Evolutionary conservation across 1,140 invertebrate genomes (phyloP).

Genomic region (Eriocheir sinensis): DNA sequence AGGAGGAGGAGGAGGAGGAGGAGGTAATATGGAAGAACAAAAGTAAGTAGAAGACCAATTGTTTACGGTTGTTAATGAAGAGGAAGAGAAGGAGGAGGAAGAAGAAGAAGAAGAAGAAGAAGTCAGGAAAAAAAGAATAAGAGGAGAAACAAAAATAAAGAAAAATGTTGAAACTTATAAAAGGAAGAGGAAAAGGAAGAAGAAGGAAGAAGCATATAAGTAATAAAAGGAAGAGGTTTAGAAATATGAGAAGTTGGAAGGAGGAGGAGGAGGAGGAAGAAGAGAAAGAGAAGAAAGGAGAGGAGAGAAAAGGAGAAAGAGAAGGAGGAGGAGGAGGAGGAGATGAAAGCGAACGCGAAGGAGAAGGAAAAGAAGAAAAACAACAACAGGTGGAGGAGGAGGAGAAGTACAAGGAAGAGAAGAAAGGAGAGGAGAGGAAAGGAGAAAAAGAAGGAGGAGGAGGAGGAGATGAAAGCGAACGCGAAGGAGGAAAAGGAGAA

Average conservation of each 20-base stretch:
- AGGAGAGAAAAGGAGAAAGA: not conserved
- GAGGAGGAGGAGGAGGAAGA: not conserved
- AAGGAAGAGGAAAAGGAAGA: not conserved
- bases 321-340: not conserved
- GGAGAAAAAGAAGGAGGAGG: not conserved
- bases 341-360: too few species aligned
- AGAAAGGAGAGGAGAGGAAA: not conserved
- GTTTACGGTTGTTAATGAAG: not conserved
- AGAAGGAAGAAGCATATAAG: not conserved
- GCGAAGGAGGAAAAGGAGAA: not conserved
- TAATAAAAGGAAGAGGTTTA: too few species aligned
- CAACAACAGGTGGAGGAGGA: too few species aligned
- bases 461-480: not conserved
- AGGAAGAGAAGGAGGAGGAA: not conserved
- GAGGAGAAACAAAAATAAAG: not conserved
- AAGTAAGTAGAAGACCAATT: not conserved
- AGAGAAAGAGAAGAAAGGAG: not conserved
- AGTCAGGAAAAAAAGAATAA: not conserved
- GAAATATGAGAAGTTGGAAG: not conserved
- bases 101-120: not conserved
- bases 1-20: not conserved
- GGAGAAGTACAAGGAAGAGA: not conserved
- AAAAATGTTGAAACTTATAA: too few species aligned
- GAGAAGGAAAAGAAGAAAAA: not conserved
- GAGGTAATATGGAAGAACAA: not conserved